A percentile compares a stretch with the other conserved stretches of the same genome.
These are phyloP conservation scores for Mustelus asterias DNA, from an alignment of 2,113 vertebrate genomes.

Conservation along the genomic window DNA sequence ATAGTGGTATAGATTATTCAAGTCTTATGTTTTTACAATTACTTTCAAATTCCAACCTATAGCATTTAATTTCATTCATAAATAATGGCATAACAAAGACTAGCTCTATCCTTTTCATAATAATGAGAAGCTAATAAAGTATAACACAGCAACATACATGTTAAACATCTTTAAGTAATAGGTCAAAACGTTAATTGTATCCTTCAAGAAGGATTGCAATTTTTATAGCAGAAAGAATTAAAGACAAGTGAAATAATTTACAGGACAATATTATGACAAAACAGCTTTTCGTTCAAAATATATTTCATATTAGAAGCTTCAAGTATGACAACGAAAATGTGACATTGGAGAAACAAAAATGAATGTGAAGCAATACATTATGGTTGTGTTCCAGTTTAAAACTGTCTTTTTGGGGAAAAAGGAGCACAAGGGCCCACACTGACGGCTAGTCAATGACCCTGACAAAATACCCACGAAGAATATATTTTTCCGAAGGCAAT, in stretches of 20 bases:
- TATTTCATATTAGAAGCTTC: constrained; percentile 38
- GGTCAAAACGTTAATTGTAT: constrained; percentile 32
- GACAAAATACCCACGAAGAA: constrained; percentile 20
- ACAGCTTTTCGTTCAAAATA: constrained; percentile 37
- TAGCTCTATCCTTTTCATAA: constrained; percentile 21
- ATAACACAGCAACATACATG: constrained; percentile 19
- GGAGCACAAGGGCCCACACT: constrained; percentile 32
- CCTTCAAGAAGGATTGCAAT: constrained; percentile 22
- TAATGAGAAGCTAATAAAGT: constrained; percentile 31
- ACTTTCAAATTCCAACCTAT: constrained; percentile 29
- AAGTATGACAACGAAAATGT: constrained; percentile 34
- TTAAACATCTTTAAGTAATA: constrained; percentile 23
- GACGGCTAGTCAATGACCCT: constrained; percentile 37
- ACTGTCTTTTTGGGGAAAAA: constrained; percentile 16
- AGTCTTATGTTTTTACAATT: constrained; percentile 19
- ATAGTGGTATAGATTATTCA: background rate
- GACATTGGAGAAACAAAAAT: constrained; percentile 33
- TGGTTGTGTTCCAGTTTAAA: constrained; percentile 33
- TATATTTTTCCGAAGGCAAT: background rate
- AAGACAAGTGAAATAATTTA: constrained; percentile 35
- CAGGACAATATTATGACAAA: constrained; percentile 31
- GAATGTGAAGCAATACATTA: constrained; percentile 32
- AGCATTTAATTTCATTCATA: constrained; percentile 28
- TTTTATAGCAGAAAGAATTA: constrained; percentile 10
- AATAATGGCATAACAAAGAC: constrained; percentile 28